Percentiles rank a stretch among this genome's conserved stretches.
Evolutionary conservation across 2,113 vertebrate species (phyloP).

Genomic region (Hyaena hyaena): DNA sequence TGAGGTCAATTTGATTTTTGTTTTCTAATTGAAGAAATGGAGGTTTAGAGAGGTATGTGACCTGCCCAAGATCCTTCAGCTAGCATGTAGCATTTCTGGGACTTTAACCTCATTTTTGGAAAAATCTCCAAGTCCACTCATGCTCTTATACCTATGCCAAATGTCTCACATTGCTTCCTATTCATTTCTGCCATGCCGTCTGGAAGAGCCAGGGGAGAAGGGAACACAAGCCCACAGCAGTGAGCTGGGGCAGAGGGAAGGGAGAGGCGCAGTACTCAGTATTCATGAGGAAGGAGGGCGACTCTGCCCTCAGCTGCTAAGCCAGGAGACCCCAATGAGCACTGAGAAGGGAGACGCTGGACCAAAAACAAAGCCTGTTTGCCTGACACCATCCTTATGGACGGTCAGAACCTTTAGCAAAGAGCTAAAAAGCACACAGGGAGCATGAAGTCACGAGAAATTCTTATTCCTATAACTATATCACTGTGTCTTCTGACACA

Average conservation of each 20-base stretch:
- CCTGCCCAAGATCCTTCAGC: neutral
- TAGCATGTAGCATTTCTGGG: neutral
- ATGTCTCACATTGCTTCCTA: neutral
- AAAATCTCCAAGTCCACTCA: neutral
- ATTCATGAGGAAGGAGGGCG: rapidly evolving
- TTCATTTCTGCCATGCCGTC: neutral
- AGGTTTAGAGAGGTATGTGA: neutral
- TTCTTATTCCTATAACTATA: neutral
- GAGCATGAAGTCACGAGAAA: neutral
- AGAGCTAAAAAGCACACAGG: neutral
- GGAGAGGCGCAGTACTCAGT: neutral
- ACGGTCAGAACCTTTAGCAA: neutral
- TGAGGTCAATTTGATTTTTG: neutral
- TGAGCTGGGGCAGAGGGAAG: neutral
- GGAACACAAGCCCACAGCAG: neutral
- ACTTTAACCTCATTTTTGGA: neutral
- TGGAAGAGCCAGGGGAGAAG: neutral
- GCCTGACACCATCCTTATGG: neutral
- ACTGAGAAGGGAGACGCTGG: too few species aligned
- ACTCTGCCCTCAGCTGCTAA: neutral
- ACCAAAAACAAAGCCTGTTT: neutral
- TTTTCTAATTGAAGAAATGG: neutral
- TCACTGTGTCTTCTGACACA: neutral
- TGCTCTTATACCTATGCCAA: neutral
- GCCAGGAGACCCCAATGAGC: neutral